Percentiles rank a stretch among this genome's conserved stretches.
Conservation (phyloP, 64 coral and sea anemone species). For the Montipora efflorescens region DNA sequence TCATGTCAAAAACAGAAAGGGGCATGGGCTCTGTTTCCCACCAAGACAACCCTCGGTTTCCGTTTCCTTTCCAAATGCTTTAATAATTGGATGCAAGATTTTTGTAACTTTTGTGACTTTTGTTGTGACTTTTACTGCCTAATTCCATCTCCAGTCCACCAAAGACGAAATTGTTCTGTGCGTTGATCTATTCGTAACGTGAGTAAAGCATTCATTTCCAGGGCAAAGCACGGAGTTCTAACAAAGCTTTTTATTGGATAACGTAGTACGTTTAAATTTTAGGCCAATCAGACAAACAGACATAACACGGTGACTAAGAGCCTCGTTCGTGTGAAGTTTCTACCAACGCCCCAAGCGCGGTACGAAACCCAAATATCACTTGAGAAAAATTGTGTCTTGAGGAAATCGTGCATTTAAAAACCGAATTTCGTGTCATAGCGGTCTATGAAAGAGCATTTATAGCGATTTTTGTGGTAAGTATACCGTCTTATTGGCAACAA, state of each 20-base stretch:
- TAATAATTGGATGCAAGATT: too few relatives aligned
- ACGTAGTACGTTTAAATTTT: neutral
- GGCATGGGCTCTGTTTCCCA: too few relatives aligned
- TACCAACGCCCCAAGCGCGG: constrained; percentile 88
- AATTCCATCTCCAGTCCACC: too few relatives aligned
- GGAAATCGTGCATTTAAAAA: neutral
- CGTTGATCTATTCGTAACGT: too few relatives aligned
- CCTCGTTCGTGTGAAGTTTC: constrained; percentile 43
- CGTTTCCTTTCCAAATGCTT: too few relatives aligned
- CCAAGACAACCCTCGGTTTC: too few relatives aligned
- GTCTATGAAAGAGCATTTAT: neutral
- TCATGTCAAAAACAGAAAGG: too few relatives aligned
- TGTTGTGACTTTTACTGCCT: too few relatives aligned
- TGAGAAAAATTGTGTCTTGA: constrained; percentile 31
- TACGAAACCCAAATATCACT: constrained; percentile 40
- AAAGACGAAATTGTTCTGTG: too few relatives aligned
- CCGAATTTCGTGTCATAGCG: too few relatives aligned
- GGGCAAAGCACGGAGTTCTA: constrained; percentile 9
- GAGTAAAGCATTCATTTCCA: constrained; percentile 50
- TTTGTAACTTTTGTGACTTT: too few relatives aligned
- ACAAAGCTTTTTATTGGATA: constrained; percentile 54
- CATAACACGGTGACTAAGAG: constrained; percentile 14
- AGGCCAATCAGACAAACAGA: constrained; percentile 59
- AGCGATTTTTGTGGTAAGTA: neutral
- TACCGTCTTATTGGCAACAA: neutral